These are phyloP conservation scores for Myanophis thanlyinensis DNA, from an alignment of 2,113 vertebrate species.

Conservation along the genomic window DNA sequence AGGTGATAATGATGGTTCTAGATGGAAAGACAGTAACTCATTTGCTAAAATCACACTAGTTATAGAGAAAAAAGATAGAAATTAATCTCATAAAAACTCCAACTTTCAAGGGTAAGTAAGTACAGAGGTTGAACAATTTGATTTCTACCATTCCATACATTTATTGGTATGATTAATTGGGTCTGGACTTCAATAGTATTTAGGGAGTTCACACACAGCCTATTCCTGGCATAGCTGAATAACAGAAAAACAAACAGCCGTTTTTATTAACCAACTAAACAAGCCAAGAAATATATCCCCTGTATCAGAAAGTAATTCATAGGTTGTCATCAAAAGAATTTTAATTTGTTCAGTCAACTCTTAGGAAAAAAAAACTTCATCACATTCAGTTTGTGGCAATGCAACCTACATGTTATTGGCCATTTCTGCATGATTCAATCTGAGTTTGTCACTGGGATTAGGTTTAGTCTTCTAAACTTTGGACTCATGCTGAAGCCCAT, in stretches of 20 bases:
- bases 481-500: too few relatives aligned
- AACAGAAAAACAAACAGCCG: not conserved
- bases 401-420: not conserved
- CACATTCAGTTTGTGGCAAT: not conserved
- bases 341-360: not conserved
- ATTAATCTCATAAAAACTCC: not conserved
- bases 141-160: not conserved
- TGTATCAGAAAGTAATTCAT: not conserved
- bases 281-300: not conserved
- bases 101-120: not conserved
- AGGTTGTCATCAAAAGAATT: not conserved
- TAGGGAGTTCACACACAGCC: not conserved
- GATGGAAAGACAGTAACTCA: not conserved
- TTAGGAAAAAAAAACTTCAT: not conserved
- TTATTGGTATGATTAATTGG: not conserved
- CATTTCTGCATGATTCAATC: not conserved
- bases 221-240: not conserved
- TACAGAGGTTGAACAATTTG: not conserved
- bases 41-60: not conserved
- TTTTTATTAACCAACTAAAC: not conserved
- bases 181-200: not conserved
- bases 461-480: not conserved
- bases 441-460: not conserved
- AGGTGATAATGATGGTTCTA: constrained; percentile 8
- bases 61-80: not conserved